Evolutionary conservation across 2,113 vertebrate species (phyloP), one percentile per base, ranked within the genome.

Genomic region (Phyllostomus hastatus): DNA sequence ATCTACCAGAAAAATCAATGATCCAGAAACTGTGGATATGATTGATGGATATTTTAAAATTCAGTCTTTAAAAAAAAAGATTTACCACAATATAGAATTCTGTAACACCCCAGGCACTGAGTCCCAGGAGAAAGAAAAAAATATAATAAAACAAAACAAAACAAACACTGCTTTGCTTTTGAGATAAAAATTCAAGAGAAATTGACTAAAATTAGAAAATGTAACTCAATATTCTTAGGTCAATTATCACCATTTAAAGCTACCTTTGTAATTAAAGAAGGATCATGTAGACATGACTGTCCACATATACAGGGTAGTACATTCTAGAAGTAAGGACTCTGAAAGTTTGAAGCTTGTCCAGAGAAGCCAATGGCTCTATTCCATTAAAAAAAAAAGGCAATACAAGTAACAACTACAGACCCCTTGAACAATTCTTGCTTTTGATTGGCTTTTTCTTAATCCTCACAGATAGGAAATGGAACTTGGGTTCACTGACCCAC

Each of bases 1-100:
- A 80, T 14, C 22, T 46, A 70, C 84, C 50, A 94, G 67, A 95
- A 92, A 90, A 89, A 57, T 72, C 54, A 84, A 90, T 93, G 48
- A 86, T 54, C 43, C 66, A 81, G 75, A 94, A 73, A 79, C 20
- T n/a, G 31, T 87, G 57, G 17, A 35, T 79, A 54, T 86, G 41
- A 10, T 78, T 89, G 38, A 75, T 85, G 72, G 33, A 67, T 91
- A 2, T 72, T 90, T 69, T 80, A 75, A 92, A 91, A 93, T 67
- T 75, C 35, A 95, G 7, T 41, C 24, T 88, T 46, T 78, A 46
- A 78, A 26, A 90, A 96, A 72, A 17, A 19, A 33, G 22, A 72
- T 90, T 88, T 91, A 75, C n/a, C 50, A 69, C 31, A 83, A 31
- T 69, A 73, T 9, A 78, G n/a, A 92, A 67, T 8, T 94, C 28